These are phyloP conservation scores for Acanthaster planci DNA, from an alignment of 35 echinoderm and acorn worm species.

Conservation along the genomic window DNA sequence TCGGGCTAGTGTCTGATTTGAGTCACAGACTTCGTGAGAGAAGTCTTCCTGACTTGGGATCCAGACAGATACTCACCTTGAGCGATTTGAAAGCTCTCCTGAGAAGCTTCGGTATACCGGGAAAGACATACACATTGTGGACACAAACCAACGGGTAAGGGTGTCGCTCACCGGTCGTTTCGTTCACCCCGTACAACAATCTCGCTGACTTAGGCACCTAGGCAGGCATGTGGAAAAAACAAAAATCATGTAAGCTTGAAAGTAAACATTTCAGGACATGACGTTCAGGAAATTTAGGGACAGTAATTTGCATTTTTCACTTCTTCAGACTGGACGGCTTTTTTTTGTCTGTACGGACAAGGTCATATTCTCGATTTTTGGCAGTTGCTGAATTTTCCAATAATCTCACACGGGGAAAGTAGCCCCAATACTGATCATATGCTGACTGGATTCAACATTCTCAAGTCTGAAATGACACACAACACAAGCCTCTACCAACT, in stretches of 20 bases:
- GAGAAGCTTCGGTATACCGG: conserved; percentile 84
- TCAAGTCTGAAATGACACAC: too few species aligned
- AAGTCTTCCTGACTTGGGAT: too few species aligned
- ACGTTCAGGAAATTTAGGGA: background rate
- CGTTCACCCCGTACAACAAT: conserved; percentile 66
- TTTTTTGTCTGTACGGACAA: background rate
- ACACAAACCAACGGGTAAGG: conserved; percentile 78
- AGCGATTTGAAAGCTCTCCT: conserved; percentile 76
- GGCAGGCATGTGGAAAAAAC: background rate
- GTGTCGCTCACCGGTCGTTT: conserved; percentile 63
- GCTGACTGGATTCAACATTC: too few species aligned
- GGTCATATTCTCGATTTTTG: background rate
- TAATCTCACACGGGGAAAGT: too few species aligned
- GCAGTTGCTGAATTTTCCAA: background rate
- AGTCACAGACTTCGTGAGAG: too few species aligned
- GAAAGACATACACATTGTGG: conserved; percentile 83
- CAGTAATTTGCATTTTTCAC: background rate
- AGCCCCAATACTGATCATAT: too few species aligned
- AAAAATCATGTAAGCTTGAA: background rate
- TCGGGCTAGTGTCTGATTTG: too few species aligned
- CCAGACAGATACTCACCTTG: conserved; percentile 60
- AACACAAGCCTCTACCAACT: too few species aligned
- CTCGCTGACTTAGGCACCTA: conserved; percentile 80
- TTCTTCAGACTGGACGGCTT: background rate
- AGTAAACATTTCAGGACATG: background rate